phyloP scores from a whole-genome alignment of 64 coral and sea anemone species.

The Montipora efflorescens region DNA sequence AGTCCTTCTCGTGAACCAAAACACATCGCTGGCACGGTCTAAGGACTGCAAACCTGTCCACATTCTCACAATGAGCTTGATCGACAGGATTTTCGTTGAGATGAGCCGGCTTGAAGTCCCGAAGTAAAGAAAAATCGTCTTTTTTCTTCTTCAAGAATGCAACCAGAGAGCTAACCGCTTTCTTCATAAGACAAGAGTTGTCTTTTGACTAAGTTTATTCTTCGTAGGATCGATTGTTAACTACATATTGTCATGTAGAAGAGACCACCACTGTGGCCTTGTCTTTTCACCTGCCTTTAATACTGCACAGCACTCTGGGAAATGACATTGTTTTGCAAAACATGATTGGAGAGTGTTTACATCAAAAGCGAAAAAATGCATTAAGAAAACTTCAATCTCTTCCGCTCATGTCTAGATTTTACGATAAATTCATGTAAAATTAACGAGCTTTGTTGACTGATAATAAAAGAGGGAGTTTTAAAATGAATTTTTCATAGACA shows the following conservation, averaged over 20 bases:
- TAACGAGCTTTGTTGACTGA: slow-evolving; percentile 33
- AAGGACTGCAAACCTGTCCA: slow-evolving; percentile 67
- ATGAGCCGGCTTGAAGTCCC: slow-evolving; percentile 15
- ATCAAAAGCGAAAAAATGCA: not conserved
- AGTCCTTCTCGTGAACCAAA: slow-evolving; percentile 79
- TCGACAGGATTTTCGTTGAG: not conserved
- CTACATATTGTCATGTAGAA: slow-evolving; percentile 44
- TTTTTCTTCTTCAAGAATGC: slow-evolving; percentile 81
- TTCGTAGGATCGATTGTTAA: slow-evolving; percentile 8
- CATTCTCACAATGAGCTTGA: slow-evolving; percentile 24
- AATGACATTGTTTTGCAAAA: slow-evolving; percentile 14
- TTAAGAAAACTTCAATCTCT: not conserved
- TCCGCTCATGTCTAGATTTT: slow-evolving; percentile 33
- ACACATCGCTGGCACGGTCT: slow-evolving; percentile 80
- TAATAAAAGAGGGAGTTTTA: slow-evolving; percentile 5
- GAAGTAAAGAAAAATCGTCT: slow-evolving; percentile 22
- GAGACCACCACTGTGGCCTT: not conserved
- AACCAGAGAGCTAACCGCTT: slow-evolving; percentile 86
- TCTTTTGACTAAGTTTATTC: slow-evolving; percentile 17
- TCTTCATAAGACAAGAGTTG: slow-evolving; percentile 58
- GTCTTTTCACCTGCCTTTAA: not conserved
- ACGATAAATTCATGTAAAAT: slow-evolving; percentile 56
- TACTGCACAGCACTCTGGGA: slow-evolving; percentile 16
- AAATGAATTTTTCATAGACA: slow-evolving; percentile 37
- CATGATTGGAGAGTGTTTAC: slow-evolving; percentile 9